phyloP scores from a whole-genome alignment of 2,888 invertebrate species.

The Limnephilus auricula region DNA sequence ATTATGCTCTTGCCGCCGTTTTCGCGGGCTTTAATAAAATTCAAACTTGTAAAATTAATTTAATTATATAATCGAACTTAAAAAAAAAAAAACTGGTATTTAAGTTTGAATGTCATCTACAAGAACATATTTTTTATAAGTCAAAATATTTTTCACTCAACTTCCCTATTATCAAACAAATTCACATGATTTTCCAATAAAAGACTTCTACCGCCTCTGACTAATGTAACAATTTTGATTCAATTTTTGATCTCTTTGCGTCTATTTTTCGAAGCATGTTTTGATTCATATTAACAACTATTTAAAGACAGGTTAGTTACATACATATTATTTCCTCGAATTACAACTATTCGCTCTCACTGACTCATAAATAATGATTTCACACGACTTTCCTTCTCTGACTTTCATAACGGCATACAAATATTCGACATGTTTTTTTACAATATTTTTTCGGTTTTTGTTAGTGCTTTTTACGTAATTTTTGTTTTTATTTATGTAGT shows the following conservation, averaged over 20 bases:
- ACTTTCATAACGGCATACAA: background rate
- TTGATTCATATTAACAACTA: background rate
- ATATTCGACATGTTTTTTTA: background rate
- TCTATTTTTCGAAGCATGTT: background rate
- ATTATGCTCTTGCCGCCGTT: no score
- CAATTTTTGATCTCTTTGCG: background rate
- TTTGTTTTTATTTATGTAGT: background rate
- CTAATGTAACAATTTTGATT: background rate
- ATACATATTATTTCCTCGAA: background rate
- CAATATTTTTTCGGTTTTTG: background rate
- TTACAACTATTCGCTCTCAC: background rate
- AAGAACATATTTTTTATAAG: no score
- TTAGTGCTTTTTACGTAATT: background rate
- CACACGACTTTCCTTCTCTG: background rate
- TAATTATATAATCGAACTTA: no score
- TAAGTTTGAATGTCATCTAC: no score
- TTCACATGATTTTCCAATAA: no score
- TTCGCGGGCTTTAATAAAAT: no score
- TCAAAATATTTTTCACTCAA: no score
- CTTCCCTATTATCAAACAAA: no score
- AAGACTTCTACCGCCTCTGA: background rate
- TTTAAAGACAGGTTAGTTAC: background rate
- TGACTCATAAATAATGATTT: background rate
- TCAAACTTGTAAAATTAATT: no score
- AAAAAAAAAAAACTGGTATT: no score